Evolutionary conservation across 2,888 invertebrate species (phyloP).

Genomic region (Orthosia gothica): DNA sequence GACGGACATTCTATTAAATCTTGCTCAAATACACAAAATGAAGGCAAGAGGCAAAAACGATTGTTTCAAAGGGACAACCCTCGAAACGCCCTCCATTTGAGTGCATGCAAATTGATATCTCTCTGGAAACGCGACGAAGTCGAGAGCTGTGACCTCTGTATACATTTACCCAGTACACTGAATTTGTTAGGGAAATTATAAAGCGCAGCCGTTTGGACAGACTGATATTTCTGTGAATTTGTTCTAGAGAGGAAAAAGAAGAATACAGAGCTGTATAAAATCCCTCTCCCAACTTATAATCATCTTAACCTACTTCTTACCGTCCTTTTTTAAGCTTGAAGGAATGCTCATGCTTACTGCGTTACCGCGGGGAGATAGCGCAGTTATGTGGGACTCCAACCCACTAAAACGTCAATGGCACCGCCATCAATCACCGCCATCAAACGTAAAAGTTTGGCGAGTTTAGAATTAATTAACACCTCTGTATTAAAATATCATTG

Average conservation of each 20-base stretch:
- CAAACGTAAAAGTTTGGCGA: too few species aligned
- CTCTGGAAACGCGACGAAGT: slow-evolving; percentile 80
- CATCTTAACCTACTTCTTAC: too few species aligned
- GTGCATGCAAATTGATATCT: slow-evolving; percentile 89
- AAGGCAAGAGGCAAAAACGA: slow-evolving; percentile 81
- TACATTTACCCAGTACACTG: slow-evolving; percentile 48
- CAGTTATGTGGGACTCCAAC: too few species aligned
- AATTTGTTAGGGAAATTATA: slow-evolving; percentile 63
- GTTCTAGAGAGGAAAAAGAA: background rate
- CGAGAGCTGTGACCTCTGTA: slow-evolving; percentile 67
- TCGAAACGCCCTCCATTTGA: slow-evolving; percentile 78
- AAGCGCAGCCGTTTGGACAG: slow-evolving; percentile 44
- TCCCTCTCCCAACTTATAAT: too few species aligned
- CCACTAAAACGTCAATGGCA: too few species aligned
- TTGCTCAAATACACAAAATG: slow-evolving; percentile 69
- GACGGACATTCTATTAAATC: slow-evolving; percentile 57
- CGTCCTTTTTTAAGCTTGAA: too few species aligned
- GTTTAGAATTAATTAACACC: too few species aligned
- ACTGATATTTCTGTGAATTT: slow-evolving; percentile 27
- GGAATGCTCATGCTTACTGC: too few species aligned
- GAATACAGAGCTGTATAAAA: too few species aligned
- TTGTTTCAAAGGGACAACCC: slow-evolving; percentile 87
- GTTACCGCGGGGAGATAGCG: too few species aligned
- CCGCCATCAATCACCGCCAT: too few species aligned
- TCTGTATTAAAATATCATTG: too few species aligned